Conservation (phyloP, 1,140 invertebrate species). For the Arion vulgaris region DNA sequence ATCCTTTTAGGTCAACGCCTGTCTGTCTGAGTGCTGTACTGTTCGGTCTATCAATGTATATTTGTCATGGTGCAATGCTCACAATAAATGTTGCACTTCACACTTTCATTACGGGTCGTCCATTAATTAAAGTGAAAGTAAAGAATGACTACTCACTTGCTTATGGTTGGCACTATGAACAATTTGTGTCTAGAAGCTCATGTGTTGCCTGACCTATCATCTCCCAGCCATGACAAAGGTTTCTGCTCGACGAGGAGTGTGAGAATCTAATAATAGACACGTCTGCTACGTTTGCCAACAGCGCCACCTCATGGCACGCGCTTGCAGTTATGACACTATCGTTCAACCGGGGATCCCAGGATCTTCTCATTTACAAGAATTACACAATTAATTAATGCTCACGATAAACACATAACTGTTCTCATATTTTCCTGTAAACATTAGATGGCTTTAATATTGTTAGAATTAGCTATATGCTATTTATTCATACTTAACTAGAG, state of each 20-base stretch:
- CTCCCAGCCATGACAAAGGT: slow-evolving; percentile 14
- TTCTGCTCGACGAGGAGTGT: slow-evolving; percentile 1
- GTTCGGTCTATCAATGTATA: neutral
- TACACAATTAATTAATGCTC: too few species aligned
- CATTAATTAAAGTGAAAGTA: neutral
- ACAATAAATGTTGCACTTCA: neutral
- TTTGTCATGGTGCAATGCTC: neutral
- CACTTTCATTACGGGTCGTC: neutral
- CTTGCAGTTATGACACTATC: neutral
- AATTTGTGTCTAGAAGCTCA: neutral
- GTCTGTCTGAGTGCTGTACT: neutral
- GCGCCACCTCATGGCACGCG: slow-evolving; percentile 3
- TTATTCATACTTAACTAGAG: too few species aligned
- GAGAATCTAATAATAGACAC: slow-evolving; percentile 9
- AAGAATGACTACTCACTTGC: neutral
- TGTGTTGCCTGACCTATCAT: neutral
- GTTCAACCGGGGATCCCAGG: neutral
- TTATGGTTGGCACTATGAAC: neutral
- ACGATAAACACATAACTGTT: too few species aligned
- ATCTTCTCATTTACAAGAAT: too few species aligned
- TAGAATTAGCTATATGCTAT: too few species aligned
- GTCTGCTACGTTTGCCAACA: neutral
- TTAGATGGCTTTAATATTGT: too few species aligned
- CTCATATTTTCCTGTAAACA: too few species aligned
- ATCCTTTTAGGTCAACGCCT: neutral